A percentile compares a stretch with the other conserved stretches of the same genome.
These are phyloP conservation scores for Drosophila gunungcola DNA, from an alignment of 1,140 invertebrate genomes.

Conservation along the genomic window DNA sequence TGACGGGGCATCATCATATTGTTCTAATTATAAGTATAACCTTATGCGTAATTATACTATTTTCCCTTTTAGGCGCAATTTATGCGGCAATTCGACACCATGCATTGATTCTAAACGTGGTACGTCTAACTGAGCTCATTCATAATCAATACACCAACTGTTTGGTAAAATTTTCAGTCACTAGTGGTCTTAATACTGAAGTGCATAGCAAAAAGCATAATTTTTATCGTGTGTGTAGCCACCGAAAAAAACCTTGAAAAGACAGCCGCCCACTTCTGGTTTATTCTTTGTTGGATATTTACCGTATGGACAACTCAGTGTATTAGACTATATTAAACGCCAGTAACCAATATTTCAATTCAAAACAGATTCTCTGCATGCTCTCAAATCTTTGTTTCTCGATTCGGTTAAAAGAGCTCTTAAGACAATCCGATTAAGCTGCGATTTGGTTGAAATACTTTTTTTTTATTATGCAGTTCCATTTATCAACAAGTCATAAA, in stretches of 20 bases:
- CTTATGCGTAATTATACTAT: neutral
- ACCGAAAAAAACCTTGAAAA: neutral
- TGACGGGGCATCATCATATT: slow-evolving; percentile 3
- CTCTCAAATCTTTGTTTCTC: neutral
- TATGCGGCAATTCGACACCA: neutral
- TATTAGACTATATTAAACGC: neutral
- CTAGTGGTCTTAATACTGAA: neutral
- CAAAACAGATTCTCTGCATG: neutral
- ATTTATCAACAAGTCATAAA: too few species aligned
- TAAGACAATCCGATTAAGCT: neutral
- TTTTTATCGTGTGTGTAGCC: neutral
- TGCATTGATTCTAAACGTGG: neutral
- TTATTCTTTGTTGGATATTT: neutral
- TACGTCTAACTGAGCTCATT: neutral
- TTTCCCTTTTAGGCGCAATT: neutral
- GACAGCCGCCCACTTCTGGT: slow-evolving; percentile 1
- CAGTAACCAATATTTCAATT: neutral
- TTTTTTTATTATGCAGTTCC: too few species aligned
- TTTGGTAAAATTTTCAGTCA: neutral
- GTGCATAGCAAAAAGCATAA: neutral
- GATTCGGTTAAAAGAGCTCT: neutral
- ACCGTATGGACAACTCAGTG: neutral
- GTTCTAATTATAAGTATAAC: neutral
- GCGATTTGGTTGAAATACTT: too few species aligned
- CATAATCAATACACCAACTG: neutral